Evolutionary conservation across 2,113 vertebrate genomes (phyloP), one percentile per base, ranked within the genome.

Genomic region (Falcunculus frontatus): DNA sequence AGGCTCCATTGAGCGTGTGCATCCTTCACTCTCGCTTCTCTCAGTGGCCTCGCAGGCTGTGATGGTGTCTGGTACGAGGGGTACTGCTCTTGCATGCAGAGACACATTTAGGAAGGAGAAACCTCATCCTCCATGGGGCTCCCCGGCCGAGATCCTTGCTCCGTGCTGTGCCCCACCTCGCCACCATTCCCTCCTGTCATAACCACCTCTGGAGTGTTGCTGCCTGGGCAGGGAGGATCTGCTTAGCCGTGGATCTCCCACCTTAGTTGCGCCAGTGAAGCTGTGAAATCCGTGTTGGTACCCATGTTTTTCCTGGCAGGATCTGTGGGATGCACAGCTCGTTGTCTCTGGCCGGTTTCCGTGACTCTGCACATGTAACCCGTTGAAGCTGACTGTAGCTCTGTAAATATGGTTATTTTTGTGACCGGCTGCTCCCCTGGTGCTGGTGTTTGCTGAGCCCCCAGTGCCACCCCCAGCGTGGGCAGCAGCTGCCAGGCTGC

Each of bases 281-380:
- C 96, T 96, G 95, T 96, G 96, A 96, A 95, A n/a, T 39, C 89
- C 25, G 0, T 39, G 49, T 68, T 62, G 95, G 94, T 96, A 50
- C 93, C 89, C 12, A 2, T 67, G 77, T 35, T 56, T 90, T 29
- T 63, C 77, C 84, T 6, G 3, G 89, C 64, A 46, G 94, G 26
- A 23, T 33, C 60, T 27, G 26, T 29, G 89, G 95, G 84, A 35
- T 6, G 37, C 73, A 20, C 91, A 64, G 87, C 93, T 84, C 15
- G 4, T 65, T 1, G 37, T 69, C 84, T 32, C 76, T 1, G 3
- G 64, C 74, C 3, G 33, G n/a, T 82, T 75, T 42, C 0, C 9
- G 65, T 68, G 84, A 65, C 57, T 42, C 73, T 39, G 68, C 94
- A 9, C 27, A 10, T 9, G 2, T 44, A 44, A 53, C 81, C 84